Conservation (phyloP, 2,113 vertebrate species). For the Trogon melanurus region DNA sequence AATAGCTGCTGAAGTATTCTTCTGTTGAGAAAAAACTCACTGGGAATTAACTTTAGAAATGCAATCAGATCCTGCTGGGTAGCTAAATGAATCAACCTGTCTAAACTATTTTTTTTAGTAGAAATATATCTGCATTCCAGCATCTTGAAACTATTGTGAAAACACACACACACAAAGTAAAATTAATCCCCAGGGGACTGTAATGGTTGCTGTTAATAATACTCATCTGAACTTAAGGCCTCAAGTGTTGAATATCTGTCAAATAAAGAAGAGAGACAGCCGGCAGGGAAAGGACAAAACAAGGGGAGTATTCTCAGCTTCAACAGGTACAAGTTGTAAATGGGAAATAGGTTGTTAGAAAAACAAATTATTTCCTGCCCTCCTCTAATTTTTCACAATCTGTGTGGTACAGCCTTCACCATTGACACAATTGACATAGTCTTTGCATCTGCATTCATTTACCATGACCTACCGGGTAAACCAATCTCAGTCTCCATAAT, state of each 20-base stretch:
- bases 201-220: slow-evolving; percentile 72
- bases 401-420: slow-evolving; percentile 63
- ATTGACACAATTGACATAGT: slow-evolving; percentile 35
- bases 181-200: slow-evolving; percentile 64
- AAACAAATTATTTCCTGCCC: slow-evolving; percentile 72
- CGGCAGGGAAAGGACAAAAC: slow-evolving; percentile 11
- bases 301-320: slow-evolving; percentile 44
- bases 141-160: slow-evolving; percentile 72
- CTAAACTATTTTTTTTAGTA: slow-evolving; percentile 63
- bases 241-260: slow-evolving; percentile 56
- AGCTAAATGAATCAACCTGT: slow-evolving; percentile 75
- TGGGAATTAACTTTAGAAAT: slow-evolving; percentile 70
- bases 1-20: neutral
- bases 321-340: slow-evolving; percentile 66
- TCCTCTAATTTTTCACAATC: slow-evolving; percentile 67
- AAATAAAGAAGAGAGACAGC: slow-evolving; percentile 62
- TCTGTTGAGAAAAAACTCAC: slow-evolving; percentile 26
- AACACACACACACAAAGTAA: slow-evolving; percentile 33
- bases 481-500: neutral
- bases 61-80: slow-evolving; percentile 58
- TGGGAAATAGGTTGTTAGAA: slow-evolving; percentile 62
- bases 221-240: slow-evolving; percentile 49
- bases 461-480: slow-evolving; percentile 35
- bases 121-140: slow-evolving; percentile 66
- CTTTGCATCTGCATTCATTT: slow-evolving; percentile 66